These are phyloP conservation scores for Eidolon dupreanum DNA, from an alignment of 2,797 vertebrate species.

Conservation along the genomic window DNA sequence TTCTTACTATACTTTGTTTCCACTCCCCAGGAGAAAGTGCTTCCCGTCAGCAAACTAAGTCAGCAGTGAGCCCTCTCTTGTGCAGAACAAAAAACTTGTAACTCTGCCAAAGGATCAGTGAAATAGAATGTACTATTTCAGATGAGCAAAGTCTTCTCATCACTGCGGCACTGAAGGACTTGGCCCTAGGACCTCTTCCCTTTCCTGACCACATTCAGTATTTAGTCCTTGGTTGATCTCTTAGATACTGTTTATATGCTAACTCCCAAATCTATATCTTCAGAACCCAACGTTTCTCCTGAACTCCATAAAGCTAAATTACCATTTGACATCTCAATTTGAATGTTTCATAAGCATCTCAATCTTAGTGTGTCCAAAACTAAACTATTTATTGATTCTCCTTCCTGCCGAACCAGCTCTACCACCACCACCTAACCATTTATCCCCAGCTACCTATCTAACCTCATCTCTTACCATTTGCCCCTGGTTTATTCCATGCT, in stretches of 20 bases:
- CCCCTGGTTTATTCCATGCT: neutral
- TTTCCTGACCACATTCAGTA: no score
- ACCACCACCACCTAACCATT: neutral
- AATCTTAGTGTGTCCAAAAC: neutral
- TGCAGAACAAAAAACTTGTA: neutral
- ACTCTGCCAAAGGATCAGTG: neutral
- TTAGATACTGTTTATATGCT: neutral
- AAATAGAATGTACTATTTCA: neutral
- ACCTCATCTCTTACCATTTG: neutral
- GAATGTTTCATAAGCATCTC: neutral
- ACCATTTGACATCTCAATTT: neutral
- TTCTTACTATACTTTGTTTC: neutral
- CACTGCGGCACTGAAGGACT: neutral
- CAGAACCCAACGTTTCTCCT: neutral
- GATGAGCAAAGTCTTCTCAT: neutral
- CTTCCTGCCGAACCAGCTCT: neutral
- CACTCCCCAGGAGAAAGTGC: neutral
- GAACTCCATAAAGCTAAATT: neutral
- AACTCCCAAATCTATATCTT: neutral
- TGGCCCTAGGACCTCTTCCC: neutral
- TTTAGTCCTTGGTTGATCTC: neutral
- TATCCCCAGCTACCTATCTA: neutral
- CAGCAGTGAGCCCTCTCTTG: neutral
- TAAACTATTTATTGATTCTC: neutral
- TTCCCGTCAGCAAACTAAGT: neutral